Base-by-base conservation (phyloP, 2,797 vertebrate species). In the Xiphorhynchus erythropygius region DNA sequence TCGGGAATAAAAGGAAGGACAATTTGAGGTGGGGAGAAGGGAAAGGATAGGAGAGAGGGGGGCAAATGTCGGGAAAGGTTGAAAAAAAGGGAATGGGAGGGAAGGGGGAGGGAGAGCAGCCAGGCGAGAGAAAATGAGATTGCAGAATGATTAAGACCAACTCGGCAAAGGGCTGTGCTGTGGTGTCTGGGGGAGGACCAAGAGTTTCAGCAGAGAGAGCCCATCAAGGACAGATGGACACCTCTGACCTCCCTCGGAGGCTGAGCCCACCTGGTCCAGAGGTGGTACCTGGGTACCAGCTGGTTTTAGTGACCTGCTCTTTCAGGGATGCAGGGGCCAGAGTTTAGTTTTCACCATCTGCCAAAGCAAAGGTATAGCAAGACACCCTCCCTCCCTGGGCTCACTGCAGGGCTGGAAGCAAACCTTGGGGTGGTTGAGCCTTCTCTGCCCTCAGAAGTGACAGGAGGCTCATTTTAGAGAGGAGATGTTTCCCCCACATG, bases 141-240 rank as follows among this genome's bases (percentile, higher is more conserved):
- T 44, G 41, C 11, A 6, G 37, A 53, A 33, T 25, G 57, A 16
- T 68, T 10, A 13, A 19, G 59, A 62, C 3, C 30, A 12, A 37
- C 32, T 24, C 9, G 53, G 30, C 7, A 13, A 27, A 92, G 65
- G 23, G 46, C 28, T 75, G 64, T 4, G 30, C 1, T 28, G 10
- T 28, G 50, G 46, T 47, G 53, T 10, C 44, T 46, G 25, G 49
- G 57, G 22, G 16, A 56, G 18, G 25, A 90, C 8, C 1, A 27
- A 15, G 18, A 0, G 1, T 2, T 50, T 11, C 23, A 18, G 47
- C 22, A 41, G 39, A 37, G 7, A 53, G 24, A 64, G 14, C 55
- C 18, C 50, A 28, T 0, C 0, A 0, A 33, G 25, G 1, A 7
- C 21, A 1, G 4, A 37, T 6, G 39, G 56, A 8, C 24, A 24